Evolutionary conservation across 1,140 invertebrate species (phyloP).

Genomic region (Halesus radiatus): DNA sequence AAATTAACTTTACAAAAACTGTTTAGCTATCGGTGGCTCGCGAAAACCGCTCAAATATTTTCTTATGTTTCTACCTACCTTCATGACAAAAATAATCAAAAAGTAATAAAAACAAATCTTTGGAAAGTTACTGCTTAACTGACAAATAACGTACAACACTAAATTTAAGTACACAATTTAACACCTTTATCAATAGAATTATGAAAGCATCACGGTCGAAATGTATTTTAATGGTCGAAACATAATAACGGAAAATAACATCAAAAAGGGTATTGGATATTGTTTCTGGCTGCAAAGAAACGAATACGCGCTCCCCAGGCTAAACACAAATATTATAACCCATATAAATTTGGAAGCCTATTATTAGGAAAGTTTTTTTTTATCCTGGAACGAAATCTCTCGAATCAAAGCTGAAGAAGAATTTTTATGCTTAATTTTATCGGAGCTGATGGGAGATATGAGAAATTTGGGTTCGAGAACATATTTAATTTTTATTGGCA

Average conservation of each 20-base stretch:
- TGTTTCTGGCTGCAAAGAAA: not conserved
- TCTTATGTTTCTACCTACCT: too few species aligned
- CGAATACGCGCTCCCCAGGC: conserved; percentile 25
- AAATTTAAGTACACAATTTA: too few species aligned
- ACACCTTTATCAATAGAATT: too few species aligned
- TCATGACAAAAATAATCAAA: too few species aligned
- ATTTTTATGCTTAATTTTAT: conserved; percentile 43
- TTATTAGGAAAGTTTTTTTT: conserved; percentile 47
- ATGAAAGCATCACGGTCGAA: too few species aligned
- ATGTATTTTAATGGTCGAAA: not conserved
- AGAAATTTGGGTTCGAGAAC: conserved; percentile 30
- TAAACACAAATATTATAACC: conserved; percentile 43
- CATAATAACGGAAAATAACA: not conserved
- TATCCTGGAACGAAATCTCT: conserved; percentile 36
- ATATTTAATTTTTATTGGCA: conserved; percentile 33
- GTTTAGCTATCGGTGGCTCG: too few species aligned
- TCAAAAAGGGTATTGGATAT: not conserved
- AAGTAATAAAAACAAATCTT: too few species aligned
- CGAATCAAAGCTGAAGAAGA: conserved; percentile 36
- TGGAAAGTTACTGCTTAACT: too few species aligned
- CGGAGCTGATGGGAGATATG: conserved; percentile 41
- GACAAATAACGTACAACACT: too few species aligned
- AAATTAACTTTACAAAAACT: too few species aligned
- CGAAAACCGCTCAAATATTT: too few species aligned
- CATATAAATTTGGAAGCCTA: conserved; percentile 42